Percentiles rank a stretch among this genome's conserved stretches.
phyloP scores from a whole-genome alignment of 2,113 vertebrate genomes.

The Carlito syrichta region DNA sequence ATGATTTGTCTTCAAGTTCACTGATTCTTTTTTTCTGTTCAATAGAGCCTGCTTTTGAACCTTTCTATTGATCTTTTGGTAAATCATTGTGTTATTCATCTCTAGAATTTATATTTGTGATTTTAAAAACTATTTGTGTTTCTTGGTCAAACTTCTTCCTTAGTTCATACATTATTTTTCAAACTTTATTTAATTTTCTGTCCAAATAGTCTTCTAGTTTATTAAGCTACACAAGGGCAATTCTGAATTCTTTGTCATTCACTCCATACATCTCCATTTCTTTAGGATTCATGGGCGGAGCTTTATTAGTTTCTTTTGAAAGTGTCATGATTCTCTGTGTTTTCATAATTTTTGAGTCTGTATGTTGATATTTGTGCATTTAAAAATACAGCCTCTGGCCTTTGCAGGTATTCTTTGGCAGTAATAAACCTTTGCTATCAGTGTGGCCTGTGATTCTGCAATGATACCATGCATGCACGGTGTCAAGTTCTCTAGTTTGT shows the following conservation, averaged over 20 bases:
- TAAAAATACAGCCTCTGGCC: neutral
- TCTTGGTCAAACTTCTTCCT: neutral
- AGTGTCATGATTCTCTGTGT: neutral
- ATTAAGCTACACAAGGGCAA: neutral
- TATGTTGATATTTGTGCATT: neutral
- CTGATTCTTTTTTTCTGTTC: neutral
- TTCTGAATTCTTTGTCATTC: neutral
- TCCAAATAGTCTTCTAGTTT: neutral
- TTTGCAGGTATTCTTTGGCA: neutral
- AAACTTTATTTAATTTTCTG: neutral
- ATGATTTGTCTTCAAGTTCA: neutral
- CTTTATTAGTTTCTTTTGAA: neutral
- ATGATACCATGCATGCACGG: too few species aligned
- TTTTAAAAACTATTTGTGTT: neutral
- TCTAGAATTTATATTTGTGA: neutral
- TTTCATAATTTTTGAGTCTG: neutral
- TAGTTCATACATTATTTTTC: neutral
- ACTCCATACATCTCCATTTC: neutral
- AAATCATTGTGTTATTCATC: neutral
- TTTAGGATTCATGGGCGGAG: neutral
- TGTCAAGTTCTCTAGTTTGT: too few species aligned
- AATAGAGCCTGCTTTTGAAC: neutral
- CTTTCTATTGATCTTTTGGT: neutral
- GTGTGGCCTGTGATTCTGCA: too few species aligned
- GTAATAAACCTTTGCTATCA: neutral